phyloP scores from a whole-genome alignment of 2,797 vertebrate genomes.

The Simalia tracyae region DNA sequence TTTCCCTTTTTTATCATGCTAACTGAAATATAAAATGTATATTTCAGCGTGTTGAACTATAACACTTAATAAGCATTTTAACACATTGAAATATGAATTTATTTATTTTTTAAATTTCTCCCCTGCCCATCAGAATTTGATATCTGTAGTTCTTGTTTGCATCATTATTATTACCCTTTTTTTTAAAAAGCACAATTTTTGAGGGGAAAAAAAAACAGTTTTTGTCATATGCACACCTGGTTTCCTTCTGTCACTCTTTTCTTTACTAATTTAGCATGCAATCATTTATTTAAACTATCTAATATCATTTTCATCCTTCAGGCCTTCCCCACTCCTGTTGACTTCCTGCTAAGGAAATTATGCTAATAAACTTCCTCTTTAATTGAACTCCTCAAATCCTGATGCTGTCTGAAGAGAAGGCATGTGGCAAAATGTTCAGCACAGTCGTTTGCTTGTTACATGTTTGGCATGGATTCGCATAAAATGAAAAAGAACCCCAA shows the following conservation, averaged over 20 bases:
- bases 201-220: neutral
- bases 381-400: conserved; percentile 10
- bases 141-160: neutral
- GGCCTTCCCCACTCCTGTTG: neutral
- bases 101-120: too few relatives aligned
- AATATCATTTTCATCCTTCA: neutral
- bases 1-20: neutral
- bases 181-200: too few relatives aligned
- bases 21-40: neutral
- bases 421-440: conserved; percentile 30
- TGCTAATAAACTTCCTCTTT: conserved; percentile 21
- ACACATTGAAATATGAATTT: too few relatives aligned
- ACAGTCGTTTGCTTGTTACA: conserved; percentile 27
- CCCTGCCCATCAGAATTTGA: neutral
- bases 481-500: conserved; percentile 23
- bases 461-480: conserved; percentile 23
- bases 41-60: too few relatives aligned
- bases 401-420: conserved; percentile 5
- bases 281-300: neutral
- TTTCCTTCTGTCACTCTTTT: neutral
- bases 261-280: neutral
- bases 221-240: neutral
- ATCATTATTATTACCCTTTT: neutral
- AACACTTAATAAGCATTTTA: too few relatives aligned
- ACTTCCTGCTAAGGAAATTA: conserved; percentile 16